Conservation (phyloP, 2,113 vertebrate genomes). For the Empidonax traillii region DNA sequence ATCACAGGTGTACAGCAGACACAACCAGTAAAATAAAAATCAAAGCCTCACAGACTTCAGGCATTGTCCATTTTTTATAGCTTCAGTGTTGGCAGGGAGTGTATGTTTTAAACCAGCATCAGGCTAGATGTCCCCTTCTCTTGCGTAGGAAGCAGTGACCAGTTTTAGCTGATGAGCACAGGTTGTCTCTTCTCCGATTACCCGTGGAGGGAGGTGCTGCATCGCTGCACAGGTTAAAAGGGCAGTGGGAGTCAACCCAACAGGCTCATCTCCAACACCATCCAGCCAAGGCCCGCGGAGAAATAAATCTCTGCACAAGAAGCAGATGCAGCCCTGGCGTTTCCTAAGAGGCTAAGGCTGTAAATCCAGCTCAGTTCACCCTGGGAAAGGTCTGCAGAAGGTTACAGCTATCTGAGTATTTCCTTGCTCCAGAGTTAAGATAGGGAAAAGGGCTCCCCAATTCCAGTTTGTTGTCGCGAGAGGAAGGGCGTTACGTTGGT, state of each 20-base stretch:
- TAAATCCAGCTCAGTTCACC: background rate
- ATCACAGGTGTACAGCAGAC: background rate
- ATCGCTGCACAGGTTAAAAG: fast-evolving
- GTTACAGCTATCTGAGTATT: background rate
- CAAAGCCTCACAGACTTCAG: background rate
- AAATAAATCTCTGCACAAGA: background rate
- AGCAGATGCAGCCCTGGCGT: background rate
- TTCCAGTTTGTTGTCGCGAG: background rate
- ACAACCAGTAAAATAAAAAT: background rate
- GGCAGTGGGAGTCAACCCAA: background rate
- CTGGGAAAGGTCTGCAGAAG: background rate
- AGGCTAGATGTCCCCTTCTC: fast-evolving
- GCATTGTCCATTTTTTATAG: background rate
- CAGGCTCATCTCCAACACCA: background rate
- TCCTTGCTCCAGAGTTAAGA: background rate
- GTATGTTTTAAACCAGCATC: background rate
- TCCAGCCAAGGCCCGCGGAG: background rate
- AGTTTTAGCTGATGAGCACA: background rate
- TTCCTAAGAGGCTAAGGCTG: background rate
- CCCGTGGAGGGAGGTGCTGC: background rate
- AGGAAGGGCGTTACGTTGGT: background rate
- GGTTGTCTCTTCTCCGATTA: background rate
- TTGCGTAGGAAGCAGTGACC: background rate
- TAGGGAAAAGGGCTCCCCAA: background rate
- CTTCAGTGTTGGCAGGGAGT: background rate